A percentile compares a stretch with the other conserved stretches of the same genome.
phyloP scores from a whole-genome alignment of 53 echinoderm and acorn worm genomes.

The Echinometra lucunter region DNA sequence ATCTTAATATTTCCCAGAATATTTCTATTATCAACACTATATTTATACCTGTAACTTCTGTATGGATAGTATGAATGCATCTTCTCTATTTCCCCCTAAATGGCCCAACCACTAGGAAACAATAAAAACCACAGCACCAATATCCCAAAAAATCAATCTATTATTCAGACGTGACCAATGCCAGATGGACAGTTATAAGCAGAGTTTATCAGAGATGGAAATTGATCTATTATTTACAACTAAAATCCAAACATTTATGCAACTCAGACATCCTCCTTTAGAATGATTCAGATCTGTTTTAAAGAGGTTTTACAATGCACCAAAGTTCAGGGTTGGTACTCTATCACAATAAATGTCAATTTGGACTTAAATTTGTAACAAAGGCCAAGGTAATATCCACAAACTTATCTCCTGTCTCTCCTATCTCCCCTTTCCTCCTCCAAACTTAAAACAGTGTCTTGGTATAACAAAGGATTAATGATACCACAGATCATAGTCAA shows the following conservation, averaged over 20 bases:
- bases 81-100: background rate
- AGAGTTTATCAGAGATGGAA: background rate
- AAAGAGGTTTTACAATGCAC: background rate
- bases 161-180: background rate
- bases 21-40: background rate
- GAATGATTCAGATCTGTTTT: background rate
- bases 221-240: background rate
- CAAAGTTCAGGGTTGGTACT: conserved; percentile 2
- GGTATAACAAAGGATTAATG: background rate
- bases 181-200: conserved; percentile 17
- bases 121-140: conserved; percentile 12
- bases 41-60: background rate
- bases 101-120: background rate
- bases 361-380: background rate
- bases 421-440: background rate
- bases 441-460: background rate
- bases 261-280: background rate
- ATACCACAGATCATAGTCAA: background rate
- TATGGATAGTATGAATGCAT: background rate
- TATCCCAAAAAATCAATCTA: conserved; percentile 11
- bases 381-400: conserved; percentile 4
- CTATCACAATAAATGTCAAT: conserved; percentile 40
- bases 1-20: too few relatives aligned
- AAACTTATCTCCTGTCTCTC: background rate
- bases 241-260: background rate